These are phyloP conservation scores for Panonychus citri DNA, from an alignment of 1,140 invertebrate genomes.

Conservation along the genomic window DNA sequence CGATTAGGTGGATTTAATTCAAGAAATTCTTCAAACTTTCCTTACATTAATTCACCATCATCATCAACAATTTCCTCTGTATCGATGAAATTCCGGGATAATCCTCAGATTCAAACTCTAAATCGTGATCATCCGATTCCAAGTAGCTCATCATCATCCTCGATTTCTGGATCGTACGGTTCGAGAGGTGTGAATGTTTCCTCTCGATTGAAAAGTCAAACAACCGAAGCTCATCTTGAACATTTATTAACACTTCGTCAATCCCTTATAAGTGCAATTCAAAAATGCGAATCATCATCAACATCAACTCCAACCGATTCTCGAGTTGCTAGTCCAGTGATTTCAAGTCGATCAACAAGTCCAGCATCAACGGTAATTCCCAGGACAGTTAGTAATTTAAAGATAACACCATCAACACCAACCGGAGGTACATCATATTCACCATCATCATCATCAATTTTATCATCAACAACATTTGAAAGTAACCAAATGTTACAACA, in stretches of 20 bases:
- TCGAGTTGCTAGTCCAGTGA: not conserved
- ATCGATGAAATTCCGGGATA: too few species aligned
- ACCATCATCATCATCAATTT: too few species aligned
- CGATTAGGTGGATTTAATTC: not conserved
- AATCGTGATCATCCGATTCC: not conserved
- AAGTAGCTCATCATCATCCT: not conserved
- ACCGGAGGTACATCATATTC: too few species aligned
- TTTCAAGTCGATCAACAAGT: not conserved
- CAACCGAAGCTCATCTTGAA: constrained; percentile 18
- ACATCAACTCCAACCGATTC: not conserved
- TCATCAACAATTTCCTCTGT: too few species aligned
- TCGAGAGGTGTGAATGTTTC: not conserved
- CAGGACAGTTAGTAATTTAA: too few species aligned
- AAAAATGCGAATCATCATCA: constrained; percentile 16
- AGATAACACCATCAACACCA: too few species aligned
- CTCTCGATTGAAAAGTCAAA: not conserved
- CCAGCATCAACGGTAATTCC: constrained; percentile 1
- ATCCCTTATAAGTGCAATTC: constrained; percentile 20
- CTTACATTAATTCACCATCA: too few species aligned
- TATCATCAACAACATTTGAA: too few species aligned
- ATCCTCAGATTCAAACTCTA: not conserved
- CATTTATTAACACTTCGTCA: constrained; percentile 20
- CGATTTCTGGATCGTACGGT: not conserved
- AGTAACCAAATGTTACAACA: too few species aligned
- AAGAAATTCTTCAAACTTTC: not conserved